These are phyloP conservation scores for Diplazon laetatorius DNA, from an alignment of 2,888 invertebrate species.

Conservation along the genomic window DNA sequence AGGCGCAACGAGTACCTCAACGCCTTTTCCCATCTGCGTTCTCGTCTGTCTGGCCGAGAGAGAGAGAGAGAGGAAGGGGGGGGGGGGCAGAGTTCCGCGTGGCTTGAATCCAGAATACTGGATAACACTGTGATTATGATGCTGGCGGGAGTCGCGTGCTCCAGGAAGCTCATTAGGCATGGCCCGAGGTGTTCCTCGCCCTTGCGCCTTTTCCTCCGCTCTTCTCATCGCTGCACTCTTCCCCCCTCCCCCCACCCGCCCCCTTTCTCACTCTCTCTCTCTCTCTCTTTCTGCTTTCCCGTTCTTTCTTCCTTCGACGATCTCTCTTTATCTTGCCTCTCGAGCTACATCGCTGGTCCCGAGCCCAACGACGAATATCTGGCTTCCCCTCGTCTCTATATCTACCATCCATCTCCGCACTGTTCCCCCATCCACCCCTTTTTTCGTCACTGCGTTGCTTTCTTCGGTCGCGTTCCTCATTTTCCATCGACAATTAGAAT, in stretches of 20 bases:
- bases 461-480: conserved; percentile 36
- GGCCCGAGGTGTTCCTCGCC: conserved; percentile 77
- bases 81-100: conserved; percentile 50
- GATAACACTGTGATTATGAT: conserved; percentile 50
- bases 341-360: conserved; percentile 1
- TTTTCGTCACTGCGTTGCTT: conserved; percentile 35
- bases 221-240: conserved; percentile 24
- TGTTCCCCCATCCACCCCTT: conserved; percentile 19
- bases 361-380: conserved; percentile 19
- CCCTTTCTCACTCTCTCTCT: conserved; percentile 45
- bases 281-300: conserved; percentile 31
- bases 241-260: conserved; percentile 36
- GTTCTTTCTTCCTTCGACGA: conserved; percentile 35
- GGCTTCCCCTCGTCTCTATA: not conserved
- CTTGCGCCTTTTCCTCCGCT: conserved; percentile 60
- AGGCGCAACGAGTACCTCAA: conserved; percentile 49
- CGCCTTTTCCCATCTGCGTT: conserved; percentile 32
- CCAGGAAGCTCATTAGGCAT: conserved; percentile 82
- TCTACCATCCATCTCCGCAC: conserved; percentile 26
- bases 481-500: conserved; percentile 62
- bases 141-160: conserved; percentile 62
- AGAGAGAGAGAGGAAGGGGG: too few relatives aligned
- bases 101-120: conserved; percentile 58
- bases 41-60: conserved; percentile 41
- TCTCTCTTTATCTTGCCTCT: conserved; percentile 25